Evolutionary conservation across 2,113 vertebrate genomes (phyloP), one percentile per base, ranked within the genome.

Genomic region (Cyanocitta stelleri): DNA sequence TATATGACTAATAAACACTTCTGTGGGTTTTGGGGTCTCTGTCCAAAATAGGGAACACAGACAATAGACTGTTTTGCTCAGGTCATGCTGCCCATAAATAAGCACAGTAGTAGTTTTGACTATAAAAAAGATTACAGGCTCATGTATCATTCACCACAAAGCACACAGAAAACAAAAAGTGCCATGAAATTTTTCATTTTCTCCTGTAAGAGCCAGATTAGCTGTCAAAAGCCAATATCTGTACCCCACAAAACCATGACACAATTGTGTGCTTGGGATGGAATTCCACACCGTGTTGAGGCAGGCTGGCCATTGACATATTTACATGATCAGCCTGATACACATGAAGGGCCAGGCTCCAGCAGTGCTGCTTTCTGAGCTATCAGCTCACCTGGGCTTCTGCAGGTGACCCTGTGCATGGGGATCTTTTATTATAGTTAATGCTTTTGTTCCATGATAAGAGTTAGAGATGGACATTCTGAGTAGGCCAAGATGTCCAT

Each of bases 211-310:
- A 61, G 8, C 5, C 54, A 66, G 44, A 32, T 78, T 37, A 61
- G 12, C 14, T 87, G 22, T 72, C 66, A 85, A 49, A 89, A 23
- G 44, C 13, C 20, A 68, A 3, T 26, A 46, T 61, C 43, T 83
- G 54, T 32, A 87, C 16, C 16, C 7, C 29, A 72, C 41, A 76
- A 82, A 79, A 66, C 4, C 18, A 11, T 16, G 12, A 21, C 32
- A 21, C 1, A 0, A 13, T 72, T 44, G 21, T 32, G 11, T 73
- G 11, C 13, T 73, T 29, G 16, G 64, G 30, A 73, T 21, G 15
- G 4, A 62, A 46, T 62, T 61, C 52, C 44, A 39, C 6, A 11
- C 4, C 27, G 49, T 0, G 0, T 1, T 75, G 58, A 10, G 24
- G 32, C 43, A 30, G 48, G 69, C 15, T 78, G 61, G 39, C 52